Evolutionary conservation across 2,888 invertebrate species (phyloP), one percentile per base, ranked within the genome.

Genomic region (Cryptosula pallasiana): DNA sequence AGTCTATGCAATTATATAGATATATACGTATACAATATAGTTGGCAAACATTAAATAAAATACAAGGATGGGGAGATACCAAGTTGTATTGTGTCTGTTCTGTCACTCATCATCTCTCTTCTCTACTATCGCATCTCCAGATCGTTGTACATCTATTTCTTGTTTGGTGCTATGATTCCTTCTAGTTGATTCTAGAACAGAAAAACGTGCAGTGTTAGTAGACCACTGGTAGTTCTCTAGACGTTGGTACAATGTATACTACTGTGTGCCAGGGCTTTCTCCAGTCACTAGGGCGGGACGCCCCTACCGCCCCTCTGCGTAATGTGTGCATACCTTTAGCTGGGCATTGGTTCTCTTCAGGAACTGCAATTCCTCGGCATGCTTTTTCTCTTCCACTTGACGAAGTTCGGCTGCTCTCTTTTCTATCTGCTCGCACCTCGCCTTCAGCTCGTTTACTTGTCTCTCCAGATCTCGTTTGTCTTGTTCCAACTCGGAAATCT

Each of bases 341-440:
- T 96, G 95, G 76, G 92, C 91, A 83, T 95, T 96, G 0, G 95
- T 95, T 85, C 94, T 92, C 87, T 94, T 95, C 73, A 95, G 87
- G 81, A 95, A 94, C 71, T 92, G 89, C 71, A 95, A 90, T 85
- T 96, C 96, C 82, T 97, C 96, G 55, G 90, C 90, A 81, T 95
- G 93, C 79, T 94, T 93, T 83, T 93, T 93, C 83, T 94, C 94
- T 81, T 95, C 95, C 0, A 95, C 93, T 70, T 91, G 90, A 23
- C 93, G 87, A 74, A 94, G 87, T 81, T 96, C 95, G 55, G 81
- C 81, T n/a, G 83, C 85, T 72, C 85, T 77, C 76, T 84, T 84
- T 76, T 86, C 86, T 69, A 84, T 83, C 77, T 85, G 84, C 23
- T 86, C 85, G 77, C 83, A 84, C 74, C 83, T 84, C 5, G 83